These are phyloP conservation scores for Ciona savignyi DNA, from an alignment of 23 tunicate species.

Conservation along the genomic window DNA sequence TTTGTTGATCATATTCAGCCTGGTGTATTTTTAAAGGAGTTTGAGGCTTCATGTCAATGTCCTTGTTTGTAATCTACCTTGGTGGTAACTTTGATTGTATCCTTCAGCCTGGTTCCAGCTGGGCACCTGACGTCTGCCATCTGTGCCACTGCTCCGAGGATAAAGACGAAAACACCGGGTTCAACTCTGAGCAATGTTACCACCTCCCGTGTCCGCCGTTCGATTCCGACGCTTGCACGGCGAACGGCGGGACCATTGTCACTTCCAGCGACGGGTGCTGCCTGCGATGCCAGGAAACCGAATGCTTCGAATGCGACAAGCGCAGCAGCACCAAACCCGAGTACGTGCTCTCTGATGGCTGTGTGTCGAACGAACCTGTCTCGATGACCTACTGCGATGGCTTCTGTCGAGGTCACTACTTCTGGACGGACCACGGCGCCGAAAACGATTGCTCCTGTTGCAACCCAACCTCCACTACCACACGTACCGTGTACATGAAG, in stretches of 20 bases:
- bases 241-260: conserved; percentile 57
- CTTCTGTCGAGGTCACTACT: conserved; percentile 64
- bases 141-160: conserved; percentile 56
- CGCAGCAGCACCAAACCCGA: conserved; percentile 43
- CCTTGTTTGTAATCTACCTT: no score
- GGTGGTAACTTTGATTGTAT: no score
- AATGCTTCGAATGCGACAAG: conserved; percentile 64
- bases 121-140: conserved; percentile 63
- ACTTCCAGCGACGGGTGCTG: conserved; percentile 87
- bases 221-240: conserved; percentile 44
- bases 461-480: conserved; percentile 61
- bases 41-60: no score
- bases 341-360: conserved; percentile 54
- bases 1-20: background rate
- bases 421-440: conserved; percentile 43
- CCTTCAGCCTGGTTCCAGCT: conserved; percentile 53
- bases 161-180: conserved; percentile 31
- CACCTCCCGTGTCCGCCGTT: conserved; percentile 70
- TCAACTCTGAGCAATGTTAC: conserved; percentile 36
- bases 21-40: background rate
- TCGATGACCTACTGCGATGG: conserved; percentile 83
- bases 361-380: conserved; percentile 53
- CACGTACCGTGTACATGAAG: conserved; percentile 24
- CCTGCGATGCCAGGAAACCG: conserved; percentile 49
- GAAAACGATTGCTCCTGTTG: conserved; percentile 76